A percentile compares a stretch with the other conserved stretches of the same genome.
phyloP scores from a whole-genome alignment of 64 coral and sea anemone species.

The Porites australiensis region DNA sequence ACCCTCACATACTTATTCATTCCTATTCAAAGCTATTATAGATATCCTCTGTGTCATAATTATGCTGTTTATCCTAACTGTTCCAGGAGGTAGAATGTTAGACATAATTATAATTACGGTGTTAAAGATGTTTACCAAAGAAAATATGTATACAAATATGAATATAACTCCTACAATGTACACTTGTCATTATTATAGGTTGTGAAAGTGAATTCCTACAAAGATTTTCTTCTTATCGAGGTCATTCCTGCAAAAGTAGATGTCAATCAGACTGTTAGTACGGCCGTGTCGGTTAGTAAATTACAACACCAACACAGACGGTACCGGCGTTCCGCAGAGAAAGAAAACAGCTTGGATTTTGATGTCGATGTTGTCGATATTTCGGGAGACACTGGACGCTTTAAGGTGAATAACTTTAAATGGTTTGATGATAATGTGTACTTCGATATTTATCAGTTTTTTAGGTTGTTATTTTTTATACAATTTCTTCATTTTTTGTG shows the following conservation, averaged over 20 bases:
- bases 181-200: not conserved
- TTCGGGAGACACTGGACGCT: constrained; percentile 12
- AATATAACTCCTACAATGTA: not conserved
- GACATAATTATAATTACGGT: not conserved
- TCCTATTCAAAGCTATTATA: not conserved
- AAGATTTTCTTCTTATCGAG: constrained; percentile 21
- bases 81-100: constrained; percentile 13
- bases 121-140: constrained; percentile 7
- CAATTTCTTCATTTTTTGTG: not conserved
- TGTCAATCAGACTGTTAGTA: constrained; percentile 11
- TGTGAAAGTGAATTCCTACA: constrained; percentile 8
- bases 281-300: constrained; percentile 15
- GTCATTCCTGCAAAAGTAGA: not conserved
- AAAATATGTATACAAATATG: not conserved
- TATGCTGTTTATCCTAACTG: not conserved
- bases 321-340: not conserved
- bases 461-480: not conserved
- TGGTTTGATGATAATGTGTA: not conserved
- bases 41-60: not conserved
- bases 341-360: not conserved
- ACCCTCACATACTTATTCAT: constrained; percentile 5
- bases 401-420: constrained; percentile 8
- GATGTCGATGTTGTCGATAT: not conserved
- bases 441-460: not conserved
- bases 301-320: constrained; percentile 16